Conservation (phyloP, 2,888 invertebrate species). For the Cosmia trapezina region DNA sequence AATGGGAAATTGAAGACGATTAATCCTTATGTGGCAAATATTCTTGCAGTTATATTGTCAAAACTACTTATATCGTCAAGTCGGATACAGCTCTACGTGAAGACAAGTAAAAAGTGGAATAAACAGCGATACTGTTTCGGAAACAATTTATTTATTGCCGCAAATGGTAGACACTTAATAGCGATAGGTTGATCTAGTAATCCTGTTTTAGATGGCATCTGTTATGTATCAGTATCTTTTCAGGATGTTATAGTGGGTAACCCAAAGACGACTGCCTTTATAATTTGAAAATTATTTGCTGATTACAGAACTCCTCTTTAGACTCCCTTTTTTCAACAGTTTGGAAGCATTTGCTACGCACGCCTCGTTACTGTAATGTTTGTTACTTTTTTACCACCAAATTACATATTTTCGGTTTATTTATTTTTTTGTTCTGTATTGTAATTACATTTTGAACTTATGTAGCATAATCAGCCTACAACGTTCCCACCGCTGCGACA, state of each 20-base stretch:
- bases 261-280: neutral
- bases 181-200: slow-evolving; percentile 15
- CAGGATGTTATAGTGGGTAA: neutral
- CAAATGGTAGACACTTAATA: slow-evolving; percentile 13
- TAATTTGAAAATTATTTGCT: neutral
- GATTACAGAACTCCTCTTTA: neutral
- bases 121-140: slow-evolving; percentile 38
- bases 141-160: slow-evolving; percentile 41
- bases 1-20: slow-evolving; percentile 39
- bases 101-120: slow-evolving; percentile 41
- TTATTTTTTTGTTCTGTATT: neutral
- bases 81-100: slow-evolving; percentile 20
- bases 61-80: slow-evolving; percentile 50
- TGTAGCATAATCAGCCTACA: no score
- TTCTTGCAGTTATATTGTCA: slow-evolving; percentile 54
- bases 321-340: neutral
- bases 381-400: neutral
- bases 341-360: neutral
- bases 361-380: neutral
- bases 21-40: slow-evolving; percentile 40
- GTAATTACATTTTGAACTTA: neutral
- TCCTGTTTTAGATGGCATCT: slow-evolving; percentile 1
- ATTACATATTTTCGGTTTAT: neutral
- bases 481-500: no score
- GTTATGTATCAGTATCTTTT: neutral